Conservation (phyloP, 1,140 invertebrate species). For the Trissolcus basalis region DNA sequence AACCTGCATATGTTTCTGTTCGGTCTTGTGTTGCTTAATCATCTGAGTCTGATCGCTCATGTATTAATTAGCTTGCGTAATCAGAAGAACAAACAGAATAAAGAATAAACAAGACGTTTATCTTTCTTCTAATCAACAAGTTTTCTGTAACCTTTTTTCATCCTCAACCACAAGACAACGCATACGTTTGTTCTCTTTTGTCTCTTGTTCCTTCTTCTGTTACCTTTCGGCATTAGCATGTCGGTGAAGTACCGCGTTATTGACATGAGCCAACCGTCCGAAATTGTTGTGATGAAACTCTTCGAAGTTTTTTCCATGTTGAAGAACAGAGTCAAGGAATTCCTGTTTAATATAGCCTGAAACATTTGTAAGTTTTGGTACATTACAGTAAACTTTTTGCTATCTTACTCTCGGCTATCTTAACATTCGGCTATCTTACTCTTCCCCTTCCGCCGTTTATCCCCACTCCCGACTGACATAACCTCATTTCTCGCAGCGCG, state of each 20-base stretch:
- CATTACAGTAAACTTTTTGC: too few species aligned
- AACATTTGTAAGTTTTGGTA: too few species aligned
- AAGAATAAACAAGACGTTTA: conserved; percentile 97
- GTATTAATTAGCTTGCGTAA: conserved; percentile 99
- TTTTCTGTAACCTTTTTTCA: conserved; percentile 95
- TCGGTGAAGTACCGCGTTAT: conserved; percentile 96
- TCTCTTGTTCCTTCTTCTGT: conserved; percentile 99
- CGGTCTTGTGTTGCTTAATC: conserved; percentile 95
- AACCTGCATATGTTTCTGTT: conserved; percentile 89
- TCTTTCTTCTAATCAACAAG: conserved; percentile 99
- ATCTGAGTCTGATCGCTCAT: conserved; percentile 97
- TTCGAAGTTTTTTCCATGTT: conserved; percentile 98
- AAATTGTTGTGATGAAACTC: conserved; percentile 96
- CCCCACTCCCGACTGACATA: too few species aligned
- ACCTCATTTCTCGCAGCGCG: too few species aligned
- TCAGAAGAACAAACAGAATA: too few species aligned
- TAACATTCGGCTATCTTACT: too few species aligned
- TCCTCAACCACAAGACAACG: conserved; percentile 97
- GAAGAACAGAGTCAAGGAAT: conserved; percentile 94
- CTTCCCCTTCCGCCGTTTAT: too few species aligned
- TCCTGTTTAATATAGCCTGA: conserved; percentile 78
- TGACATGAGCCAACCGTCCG: conserved; percentile 90
- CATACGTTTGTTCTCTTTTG: conserved; percentile 99
- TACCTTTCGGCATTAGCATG: conserved; percentile 98
- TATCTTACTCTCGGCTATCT: too few species aligned